These are phyloP conservation scores for Micronisus gabar DNA, from an alignment of 2,113 vertebrate genomes.

Conservation along the genomic window DNA sequence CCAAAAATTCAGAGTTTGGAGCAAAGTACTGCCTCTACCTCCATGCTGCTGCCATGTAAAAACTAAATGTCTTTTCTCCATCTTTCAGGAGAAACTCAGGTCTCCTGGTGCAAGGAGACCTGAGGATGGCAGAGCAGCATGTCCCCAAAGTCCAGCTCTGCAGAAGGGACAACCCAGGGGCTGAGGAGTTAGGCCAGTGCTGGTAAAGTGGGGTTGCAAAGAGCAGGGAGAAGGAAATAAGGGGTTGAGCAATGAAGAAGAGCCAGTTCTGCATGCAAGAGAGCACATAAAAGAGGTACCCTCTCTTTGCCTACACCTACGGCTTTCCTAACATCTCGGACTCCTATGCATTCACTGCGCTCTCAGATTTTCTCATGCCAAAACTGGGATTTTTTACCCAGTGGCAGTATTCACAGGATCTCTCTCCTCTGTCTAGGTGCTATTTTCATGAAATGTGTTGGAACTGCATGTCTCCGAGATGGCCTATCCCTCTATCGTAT, in stretches of 20 bases:
- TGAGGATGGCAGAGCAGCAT: not conserved
- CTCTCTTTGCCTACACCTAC: not conserved
- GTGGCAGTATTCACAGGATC: not conserved
- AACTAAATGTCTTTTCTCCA: not conserved
- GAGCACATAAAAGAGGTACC: not conserved
- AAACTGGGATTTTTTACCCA: not conserved
- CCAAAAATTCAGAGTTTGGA: not conserved
- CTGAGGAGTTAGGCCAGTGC: not conserved
- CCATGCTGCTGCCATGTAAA: not conserved
- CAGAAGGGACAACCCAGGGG: not conserved
- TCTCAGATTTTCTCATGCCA: not conserved
- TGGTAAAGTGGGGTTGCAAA: not conserved
- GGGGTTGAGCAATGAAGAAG: not conserved
- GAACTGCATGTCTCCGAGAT: not conserved
- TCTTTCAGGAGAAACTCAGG: not conserved
- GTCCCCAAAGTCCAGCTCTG: not conserved
- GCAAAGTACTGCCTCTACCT: not conserved
- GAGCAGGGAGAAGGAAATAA: not conserved
- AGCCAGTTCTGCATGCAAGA: not conserved
- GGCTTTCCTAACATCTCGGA: not conserved
- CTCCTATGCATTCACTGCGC: fast-evolving
- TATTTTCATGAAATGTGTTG: not conserved
- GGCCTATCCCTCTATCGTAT: not conserved
- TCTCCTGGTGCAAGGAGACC: not conserved
- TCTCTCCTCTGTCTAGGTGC: not conserved